Evolutionary conservation across 2,888 invertebrate species (phyloP).

Genomic region (Eumerus sabulonum): DNA sequence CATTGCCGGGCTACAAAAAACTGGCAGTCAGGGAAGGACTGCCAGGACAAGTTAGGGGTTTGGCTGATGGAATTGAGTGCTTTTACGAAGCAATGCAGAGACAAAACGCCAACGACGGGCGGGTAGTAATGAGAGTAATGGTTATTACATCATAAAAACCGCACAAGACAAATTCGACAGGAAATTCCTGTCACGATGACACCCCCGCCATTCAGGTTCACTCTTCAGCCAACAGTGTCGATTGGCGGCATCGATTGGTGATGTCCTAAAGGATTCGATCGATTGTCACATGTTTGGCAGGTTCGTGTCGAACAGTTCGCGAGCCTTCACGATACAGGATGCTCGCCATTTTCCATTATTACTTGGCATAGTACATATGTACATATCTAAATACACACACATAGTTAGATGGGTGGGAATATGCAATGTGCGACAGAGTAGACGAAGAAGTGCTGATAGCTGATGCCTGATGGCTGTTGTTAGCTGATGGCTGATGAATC

Average conservation of each 20-base stretch:
- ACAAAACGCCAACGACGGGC: constrained; percentile 15
- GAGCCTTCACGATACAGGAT: constrained; percentile 25
- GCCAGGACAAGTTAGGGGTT: background rate
- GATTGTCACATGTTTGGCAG: constrained; percentile 41
- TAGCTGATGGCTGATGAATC: constrained; percentile 58
- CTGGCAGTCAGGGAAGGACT: constrained; percentile 11
- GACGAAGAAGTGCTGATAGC: constrained; percentile 5
- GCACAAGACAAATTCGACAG: constrained; percentile 59
- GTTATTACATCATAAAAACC: constrained; percentile 62
- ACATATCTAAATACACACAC: too few species aligned
- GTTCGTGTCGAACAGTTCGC: constrained; percentile 48
- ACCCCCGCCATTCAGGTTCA: too few species aligned
- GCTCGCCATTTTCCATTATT: constrained; percentile 56
- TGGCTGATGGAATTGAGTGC: too few species aligned
- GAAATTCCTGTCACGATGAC: constrained; percentile 17
- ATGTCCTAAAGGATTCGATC: too few species aligned
- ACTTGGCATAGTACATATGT: constrained; percentile 40
- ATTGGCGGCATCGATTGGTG: too few species aligned
- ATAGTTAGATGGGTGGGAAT: too few species aligned
- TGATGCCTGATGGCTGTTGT: constrained; percentile 10
- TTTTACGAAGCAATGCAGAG: constrained; percentile 37
- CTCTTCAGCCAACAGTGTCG: too few species aligned
- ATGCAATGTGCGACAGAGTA: background rate
- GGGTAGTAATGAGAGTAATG: constrained; percentile 63
- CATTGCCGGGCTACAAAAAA: constrained; percentile 16